Percentiles rank a stretch among this genome's conserved stretches.
Conservation (phyloP, 1,140 invertebrate species). For the Eufriesea mexicana region DNA sequence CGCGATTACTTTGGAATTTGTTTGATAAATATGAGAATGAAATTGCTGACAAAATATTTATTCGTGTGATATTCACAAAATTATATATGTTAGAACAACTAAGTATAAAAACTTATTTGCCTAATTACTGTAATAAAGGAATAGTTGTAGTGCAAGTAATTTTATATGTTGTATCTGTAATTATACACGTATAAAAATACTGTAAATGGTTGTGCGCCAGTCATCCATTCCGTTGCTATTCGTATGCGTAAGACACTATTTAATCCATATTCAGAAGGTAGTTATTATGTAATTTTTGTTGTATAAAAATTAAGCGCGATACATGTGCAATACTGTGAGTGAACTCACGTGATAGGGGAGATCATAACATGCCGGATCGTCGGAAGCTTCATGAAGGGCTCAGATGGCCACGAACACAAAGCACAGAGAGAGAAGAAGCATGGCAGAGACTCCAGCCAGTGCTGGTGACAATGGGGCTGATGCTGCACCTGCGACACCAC, state of each 20-base stretch:
- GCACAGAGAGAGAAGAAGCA: conserved; percentile 83
- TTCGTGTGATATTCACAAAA: background rate
- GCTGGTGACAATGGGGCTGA: conserved; percentile 79
- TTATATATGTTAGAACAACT: background rate
- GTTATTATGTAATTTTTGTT: background rate
- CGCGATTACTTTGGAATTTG: too few relatives aligned
- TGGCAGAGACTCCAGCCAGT: conserved; percentile 80
- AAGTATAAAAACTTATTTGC: background rate
- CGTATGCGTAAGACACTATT: background rate
- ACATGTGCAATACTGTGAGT: conserved; percentile 77
- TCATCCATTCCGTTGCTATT: background rate
- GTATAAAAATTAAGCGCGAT: conserved; percentile 44
- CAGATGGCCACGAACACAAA: conserved; percentile 83
- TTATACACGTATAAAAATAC: background rate
- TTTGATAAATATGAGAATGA: background rate
- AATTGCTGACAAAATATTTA: background rate
- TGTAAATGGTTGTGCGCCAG: background rate
- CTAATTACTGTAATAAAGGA: background rate
- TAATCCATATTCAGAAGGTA: background rate
- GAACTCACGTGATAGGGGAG: conserved; percentile 82
- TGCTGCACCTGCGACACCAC: conserved; percentile 82
- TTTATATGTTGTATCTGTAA: background rate
- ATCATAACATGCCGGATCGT: conserved; percentile 81
- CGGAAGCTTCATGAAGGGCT: conserved; percentile 80
- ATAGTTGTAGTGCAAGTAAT: background rate